Conservation (phyloP, 1,140 invertebrate species). For the Cyphomyrmex costatus region DNA sequence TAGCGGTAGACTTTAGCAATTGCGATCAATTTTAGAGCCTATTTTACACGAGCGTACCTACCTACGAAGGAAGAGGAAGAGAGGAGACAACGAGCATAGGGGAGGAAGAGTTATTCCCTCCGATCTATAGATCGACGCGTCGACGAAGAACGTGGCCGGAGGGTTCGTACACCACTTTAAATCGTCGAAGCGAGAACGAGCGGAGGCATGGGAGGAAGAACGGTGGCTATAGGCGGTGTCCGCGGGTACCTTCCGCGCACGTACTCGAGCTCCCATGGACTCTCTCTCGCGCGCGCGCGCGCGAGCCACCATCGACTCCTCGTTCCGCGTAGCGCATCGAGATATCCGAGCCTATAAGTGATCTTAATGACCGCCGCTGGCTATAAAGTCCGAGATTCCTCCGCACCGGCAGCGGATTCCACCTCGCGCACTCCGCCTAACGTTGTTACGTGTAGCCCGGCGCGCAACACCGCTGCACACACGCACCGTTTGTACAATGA, state of each 20-base stretch:
- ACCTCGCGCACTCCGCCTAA: slow-evolving; percentile 32
- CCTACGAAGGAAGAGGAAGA: background rate
- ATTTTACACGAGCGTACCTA: slow-evolving; percentile 39
- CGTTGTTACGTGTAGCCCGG: slow-evolving; percentile 33
- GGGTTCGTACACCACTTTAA: slow-evolving; percentile 56
- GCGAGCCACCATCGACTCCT: slow-evolving; percentile 33
- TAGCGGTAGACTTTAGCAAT: slow-evolving; percentile 40
- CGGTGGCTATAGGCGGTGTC: slow-evolving; percentile 56
- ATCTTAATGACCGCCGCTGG: slow-evolving; percentile 68
- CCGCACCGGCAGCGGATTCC: slow-evolving; percentile 44
- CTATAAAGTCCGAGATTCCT: slow-evolving; percentile 64
- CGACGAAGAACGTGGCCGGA: slow-evolving; percentile 43
- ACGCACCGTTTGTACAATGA: slow-evolving; percentile 20
- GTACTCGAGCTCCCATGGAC: slow-evolving; percentile 30
- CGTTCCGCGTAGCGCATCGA: slow-evolving; percentile 55
- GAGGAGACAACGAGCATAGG: background rate
- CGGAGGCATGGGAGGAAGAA: slow-evolving; percentile 1
- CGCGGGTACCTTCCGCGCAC: slow-evolving; percentile 10
- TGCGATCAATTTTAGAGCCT: slow-evolving; percentile 44
- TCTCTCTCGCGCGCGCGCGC: slow-evolving; percentile 14
- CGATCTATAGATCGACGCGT: slow-evolving; percentile 47
- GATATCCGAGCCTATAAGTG: slow-evolving; percentile 67
- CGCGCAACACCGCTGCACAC: background rate
- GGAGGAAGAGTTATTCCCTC: slow-evolving; percentile 34
- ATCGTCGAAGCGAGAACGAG: slow-evolving; percentile 41